These are phyloP conservation scores for Burhinus bistriatus DNA, from an alignment of 2,113 vertebrate genomes.

Conservation along the genomic window DNA sequence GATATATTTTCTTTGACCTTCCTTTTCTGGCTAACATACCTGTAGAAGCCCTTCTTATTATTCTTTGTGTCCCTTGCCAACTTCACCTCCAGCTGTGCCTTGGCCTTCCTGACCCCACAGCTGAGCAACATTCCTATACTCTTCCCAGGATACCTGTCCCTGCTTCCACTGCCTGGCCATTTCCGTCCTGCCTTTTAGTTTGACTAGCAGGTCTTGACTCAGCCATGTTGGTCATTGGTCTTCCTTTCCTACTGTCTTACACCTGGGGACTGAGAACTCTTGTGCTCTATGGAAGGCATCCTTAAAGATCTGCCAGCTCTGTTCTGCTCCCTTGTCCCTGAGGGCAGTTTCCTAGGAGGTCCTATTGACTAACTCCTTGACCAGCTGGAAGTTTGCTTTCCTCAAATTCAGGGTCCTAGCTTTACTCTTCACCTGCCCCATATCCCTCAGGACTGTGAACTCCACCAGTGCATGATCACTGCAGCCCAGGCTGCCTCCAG, in stretches of 20 bases:
- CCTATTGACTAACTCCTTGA: not conserved
- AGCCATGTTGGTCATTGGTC: not conserved
- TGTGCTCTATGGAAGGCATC: not conserved
- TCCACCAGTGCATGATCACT: not conserved
- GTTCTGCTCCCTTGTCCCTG: not conserved
- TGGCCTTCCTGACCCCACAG: not conserved
- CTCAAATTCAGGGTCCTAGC: not conserved
- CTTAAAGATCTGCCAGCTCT: not conserved
- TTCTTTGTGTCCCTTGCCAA: not conserved
- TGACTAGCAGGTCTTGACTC: not conserved
- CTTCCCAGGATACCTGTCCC: not conserved
- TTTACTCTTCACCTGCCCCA: not conserved
- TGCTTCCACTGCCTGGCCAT: no score
- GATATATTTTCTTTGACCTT: not conserved
- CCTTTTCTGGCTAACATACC: not conserved
- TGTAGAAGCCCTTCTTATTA: not conserved
- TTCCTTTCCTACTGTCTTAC: not conserved
- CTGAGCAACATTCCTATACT: not conserved
- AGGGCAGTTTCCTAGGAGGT: not conserved
- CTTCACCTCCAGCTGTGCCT: not conserved
- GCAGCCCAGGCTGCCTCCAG: not conserved
- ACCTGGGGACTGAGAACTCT: not conserved
- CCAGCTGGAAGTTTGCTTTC: not conserved
- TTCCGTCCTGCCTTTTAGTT: not conserved
- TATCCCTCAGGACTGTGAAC: not conserved